phyloP scores from a whole-genome alignment of 1,140 invertebrate species.

The Ostrea denselamellosa region DNA sequence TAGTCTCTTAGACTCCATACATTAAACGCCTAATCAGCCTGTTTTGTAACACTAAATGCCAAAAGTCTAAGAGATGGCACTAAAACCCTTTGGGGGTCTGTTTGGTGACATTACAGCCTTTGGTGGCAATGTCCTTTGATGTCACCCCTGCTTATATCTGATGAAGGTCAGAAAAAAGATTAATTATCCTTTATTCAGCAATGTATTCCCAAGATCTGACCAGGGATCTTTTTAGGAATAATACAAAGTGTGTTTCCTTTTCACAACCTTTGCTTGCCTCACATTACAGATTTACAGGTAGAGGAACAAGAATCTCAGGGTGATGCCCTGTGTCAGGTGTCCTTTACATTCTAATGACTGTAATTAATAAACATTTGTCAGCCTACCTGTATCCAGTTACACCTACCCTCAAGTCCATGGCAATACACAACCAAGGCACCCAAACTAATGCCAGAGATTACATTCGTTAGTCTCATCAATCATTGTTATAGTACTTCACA shows the following conservation, averaged over 20 bases:
- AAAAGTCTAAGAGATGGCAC: no score
- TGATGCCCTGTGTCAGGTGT: not conserved
- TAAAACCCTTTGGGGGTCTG: no score
- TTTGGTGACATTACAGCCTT: not conserved
- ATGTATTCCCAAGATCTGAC: no score
- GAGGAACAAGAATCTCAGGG: not conserved
- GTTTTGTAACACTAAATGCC: no score
- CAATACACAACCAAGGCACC: not conserved
- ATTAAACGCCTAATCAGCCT: no score
- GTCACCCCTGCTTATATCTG: no score
- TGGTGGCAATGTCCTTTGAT: not conserved
- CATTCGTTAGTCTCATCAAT: not conserved
- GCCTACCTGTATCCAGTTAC: not conserved
- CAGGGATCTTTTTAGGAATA: no score
- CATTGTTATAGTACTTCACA: not conserved
- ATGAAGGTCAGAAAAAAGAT: no score
- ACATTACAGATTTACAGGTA: not conserved
- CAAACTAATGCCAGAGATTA: not conserved
- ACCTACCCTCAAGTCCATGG: not conserved
- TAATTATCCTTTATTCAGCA: no score
- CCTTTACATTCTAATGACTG: conserved; percentile 15
- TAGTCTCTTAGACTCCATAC: no score
- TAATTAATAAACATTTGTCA: conserved; percentile 19
- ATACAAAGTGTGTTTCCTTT: no score
- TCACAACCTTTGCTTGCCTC: not conserved